These are phyloP conservation scores for Tenthredo livida DNA, from an alignment of 2,888 invertebrate genomes.

Conservation along the genomic window DNA sequence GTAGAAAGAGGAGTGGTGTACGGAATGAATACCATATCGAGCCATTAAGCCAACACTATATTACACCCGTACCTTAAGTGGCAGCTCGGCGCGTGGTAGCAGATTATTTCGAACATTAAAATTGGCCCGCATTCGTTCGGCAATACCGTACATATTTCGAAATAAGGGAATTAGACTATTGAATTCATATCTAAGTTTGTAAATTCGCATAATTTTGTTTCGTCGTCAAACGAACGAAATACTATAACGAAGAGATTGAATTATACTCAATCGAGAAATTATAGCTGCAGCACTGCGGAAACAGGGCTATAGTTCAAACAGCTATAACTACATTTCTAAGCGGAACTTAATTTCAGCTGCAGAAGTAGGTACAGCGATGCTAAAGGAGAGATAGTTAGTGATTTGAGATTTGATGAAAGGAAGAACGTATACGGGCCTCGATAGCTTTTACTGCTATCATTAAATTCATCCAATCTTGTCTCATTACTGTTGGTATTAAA, in stretches of 20 bases:
- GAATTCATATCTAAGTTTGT: background rate
- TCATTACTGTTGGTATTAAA: slow-evolving; percentile 59
- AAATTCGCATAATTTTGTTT: background rate
- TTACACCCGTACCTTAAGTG: background rate
- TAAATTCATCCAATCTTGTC: slow-evolving; percentile 64
- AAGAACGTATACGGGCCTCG: slow-evolving; percentile 16
- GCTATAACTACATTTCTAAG: background rate
- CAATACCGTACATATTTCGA: background rate
- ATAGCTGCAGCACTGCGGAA: background rate
- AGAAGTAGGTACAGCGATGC: background rate
- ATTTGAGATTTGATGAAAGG: slow-evolving; percentile 38
- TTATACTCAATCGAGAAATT: background rate
- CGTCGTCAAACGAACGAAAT: background rate
- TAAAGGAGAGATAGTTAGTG: background rate
- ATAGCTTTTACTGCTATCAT: slow-evolving; percentile 63
- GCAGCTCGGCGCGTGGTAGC: slow-evolving; percentile 17
- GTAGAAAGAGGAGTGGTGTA: slow-evolving; percentile 46
- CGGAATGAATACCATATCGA: slow-evolving; percentile 43
- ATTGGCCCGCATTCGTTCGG: slow-evolving; percentile 3
- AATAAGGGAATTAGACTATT: background rate
- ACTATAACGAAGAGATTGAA: background rate
- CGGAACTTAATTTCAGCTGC: background rate
- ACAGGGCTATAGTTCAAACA: background rate
- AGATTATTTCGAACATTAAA: background rate
- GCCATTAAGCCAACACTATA: slow-evolving; percentile 39